Percentiles rank a stretch among this genome's conserved stretches.
These are phyloP conservation scores for Parauchenoglanis punctatus DNA, from an alignment of 2,797 vertebrate genomes.

Conservation along the genomic window DNA sequence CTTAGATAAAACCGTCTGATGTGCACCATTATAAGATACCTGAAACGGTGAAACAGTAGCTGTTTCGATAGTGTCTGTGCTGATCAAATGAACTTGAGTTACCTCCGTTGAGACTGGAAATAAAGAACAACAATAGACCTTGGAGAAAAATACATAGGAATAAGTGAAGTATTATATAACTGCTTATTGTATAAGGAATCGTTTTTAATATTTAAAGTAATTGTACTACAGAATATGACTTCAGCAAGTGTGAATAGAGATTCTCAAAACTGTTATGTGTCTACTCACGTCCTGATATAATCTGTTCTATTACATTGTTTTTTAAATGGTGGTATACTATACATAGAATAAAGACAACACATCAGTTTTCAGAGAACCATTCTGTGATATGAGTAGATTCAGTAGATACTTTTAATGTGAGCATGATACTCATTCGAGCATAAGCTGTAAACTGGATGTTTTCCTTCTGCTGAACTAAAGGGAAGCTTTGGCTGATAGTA, in stretches of 20 bases:
- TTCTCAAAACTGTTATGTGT: neutral
- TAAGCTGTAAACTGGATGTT: neutral
- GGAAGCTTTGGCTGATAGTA: conserved; percentile 61
- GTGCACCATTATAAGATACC: neutral
- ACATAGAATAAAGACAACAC: neutral
- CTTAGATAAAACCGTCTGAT: neutral
- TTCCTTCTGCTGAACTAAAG: neutral
- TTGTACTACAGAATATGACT: neutral
- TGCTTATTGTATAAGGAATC: neutral
- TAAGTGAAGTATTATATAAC: neutral
- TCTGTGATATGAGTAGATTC: neutral
- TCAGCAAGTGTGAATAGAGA: neutral
- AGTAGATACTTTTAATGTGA: neutral
- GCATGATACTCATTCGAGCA: neutral
- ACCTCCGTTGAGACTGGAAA: neutral
- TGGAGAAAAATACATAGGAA: neutral
- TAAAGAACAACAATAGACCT: neutral
- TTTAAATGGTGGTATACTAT: neutral
- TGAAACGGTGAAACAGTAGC: neutral
- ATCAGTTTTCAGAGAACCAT: neutral
- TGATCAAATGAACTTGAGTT: conserved; percentile 5
- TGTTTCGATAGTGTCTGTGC: neutral
- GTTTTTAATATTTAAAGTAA: neutral
- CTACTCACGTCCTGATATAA: neutral
- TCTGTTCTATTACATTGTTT: neutral